phyloP scores from a whole-genome alignment of 1,140 invertebrate species.

The Drosophila pectinifera region DNA sequence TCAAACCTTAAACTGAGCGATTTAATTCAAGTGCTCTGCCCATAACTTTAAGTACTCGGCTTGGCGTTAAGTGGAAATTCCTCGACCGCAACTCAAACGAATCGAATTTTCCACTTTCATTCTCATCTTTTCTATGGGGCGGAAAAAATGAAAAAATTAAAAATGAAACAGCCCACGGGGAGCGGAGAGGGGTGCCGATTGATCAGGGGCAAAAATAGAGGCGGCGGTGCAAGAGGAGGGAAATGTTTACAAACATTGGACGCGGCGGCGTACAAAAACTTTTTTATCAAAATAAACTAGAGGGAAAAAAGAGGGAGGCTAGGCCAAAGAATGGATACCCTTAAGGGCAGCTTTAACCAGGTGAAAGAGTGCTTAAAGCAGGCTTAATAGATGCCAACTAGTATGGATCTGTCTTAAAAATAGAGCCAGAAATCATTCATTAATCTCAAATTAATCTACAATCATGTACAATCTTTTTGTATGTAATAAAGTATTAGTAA shows the following conservation, averaged over 20 bases:
- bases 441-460: too few species aligned
- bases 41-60: background rate
- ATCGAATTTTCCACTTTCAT: background rate
- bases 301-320: background rate
- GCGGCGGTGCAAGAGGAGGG: background rate
- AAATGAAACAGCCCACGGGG: slow-evolving; percentile 2
- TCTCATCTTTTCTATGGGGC: background rate
- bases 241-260: slow-evolving; percentile 53
- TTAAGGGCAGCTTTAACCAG: background rate
- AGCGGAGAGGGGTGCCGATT: background rate
- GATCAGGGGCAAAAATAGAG: background rate
- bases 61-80: slow-evolving; percentile 6
- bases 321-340: slow-evolving; percentile 10
- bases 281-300: slow-evolving; percentile 44
- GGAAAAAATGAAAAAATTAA: slow-evolving; percentile 25
- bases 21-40: background rate
- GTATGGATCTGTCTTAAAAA: too few species aligned
- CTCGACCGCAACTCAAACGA: slow-evolving; percentile 17
- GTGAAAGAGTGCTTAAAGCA: background rate
- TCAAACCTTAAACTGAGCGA: background rate
- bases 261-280: slow-evolving; percentile 23
- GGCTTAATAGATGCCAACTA: too few species aligned
- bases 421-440: too few species aligned
- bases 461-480: too few species aligned
- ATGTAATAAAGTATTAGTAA: too few species aligned